Evolutionary conservation across 2,797 vertebrate species (phyloP).

Genomic region (Intellagama lesueurii): DNA sequence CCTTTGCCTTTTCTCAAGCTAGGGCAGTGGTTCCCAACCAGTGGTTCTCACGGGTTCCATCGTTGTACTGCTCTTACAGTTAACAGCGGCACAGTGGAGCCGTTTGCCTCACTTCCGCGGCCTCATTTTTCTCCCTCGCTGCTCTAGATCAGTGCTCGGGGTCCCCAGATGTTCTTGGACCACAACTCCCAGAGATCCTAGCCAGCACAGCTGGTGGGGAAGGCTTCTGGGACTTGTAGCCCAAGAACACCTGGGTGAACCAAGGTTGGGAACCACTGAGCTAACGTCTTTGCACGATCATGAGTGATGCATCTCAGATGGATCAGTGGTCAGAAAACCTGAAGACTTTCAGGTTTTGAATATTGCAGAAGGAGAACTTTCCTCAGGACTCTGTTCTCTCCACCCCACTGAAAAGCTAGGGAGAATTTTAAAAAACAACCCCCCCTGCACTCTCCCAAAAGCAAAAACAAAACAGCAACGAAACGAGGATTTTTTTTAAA

Average conservation of each 20-base stretch:
- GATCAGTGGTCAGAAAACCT: neutral
- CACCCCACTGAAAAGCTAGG: neutral
- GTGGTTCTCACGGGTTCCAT: no score
- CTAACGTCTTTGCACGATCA: neutral
- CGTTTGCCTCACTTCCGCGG: no score
- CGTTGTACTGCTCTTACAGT: no score
- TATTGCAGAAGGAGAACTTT: conserved; percentile 16
- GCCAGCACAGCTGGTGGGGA: neutral
- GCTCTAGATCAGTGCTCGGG: neutral
- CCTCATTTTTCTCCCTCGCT: no score
- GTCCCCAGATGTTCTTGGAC: no score
- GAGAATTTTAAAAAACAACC: neutral
- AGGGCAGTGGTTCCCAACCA: no score
- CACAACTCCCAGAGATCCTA: neutral
- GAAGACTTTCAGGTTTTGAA: conserved; percentile 48
- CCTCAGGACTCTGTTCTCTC: no score
- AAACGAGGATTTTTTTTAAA: conserved; percentile 31
- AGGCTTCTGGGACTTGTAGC: no score
- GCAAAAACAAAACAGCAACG: conserved; percentile 58
- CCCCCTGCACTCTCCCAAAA: neutral
- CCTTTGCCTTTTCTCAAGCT: neutral
- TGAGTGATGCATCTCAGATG: neutral
- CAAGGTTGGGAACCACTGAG: no score
- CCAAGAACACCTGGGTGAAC: no score
- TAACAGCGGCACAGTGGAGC: no score